Conservation (phyloP, 2,113 vertebrate species). For the Pangasianodon hypophthalmus region DNA sequence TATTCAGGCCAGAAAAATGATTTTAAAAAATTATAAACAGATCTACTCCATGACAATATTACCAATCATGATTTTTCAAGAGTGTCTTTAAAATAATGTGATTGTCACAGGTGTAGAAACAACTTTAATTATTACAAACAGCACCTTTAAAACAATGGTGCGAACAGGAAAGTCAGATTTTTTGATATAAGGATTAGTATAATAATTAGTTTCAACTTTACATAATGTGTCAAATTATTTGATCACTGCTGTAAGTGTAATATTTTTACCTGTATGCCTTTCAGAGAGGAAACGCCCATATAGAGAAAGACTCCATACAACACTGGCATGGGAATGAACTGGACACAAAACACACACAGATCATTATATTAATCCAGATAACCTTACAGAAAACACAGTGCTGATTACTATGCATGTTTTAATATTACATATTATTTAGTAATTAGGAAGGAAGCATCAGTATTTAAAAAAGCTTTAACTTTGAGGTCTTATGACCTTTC, state of each 20-base stretch:
- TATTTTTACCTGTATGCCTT: slow-evolving; percentile 89
- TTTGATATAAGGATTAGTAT: too few species aligned
- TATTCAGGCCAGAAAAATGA: neutral
- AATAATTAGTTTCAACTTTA: neutral
- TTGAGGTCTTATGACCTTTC: neutral
- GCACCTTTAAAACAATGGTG: neutral
- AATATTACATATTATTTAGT: neutral
- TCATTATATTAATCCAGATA: neutral
- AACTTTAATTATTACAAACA: neutral
- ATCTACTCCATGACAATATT: neutral
- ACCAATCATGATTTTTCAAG: neutral
- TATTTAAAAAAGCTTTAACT: neutral
- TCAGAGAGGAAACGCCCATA: slow-evolving; percentile 83
- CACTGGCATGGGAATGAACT: slow-evolving; percentile 29
- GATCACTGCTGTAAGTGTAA: neutral
- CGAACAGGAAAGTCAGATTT: neutral
- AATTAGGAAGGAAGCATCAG: neutral
- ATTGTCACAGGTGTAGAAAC: neutral
- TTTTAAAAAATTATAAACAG: neutral
- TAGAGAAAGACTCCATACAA: slow-evolving; percentile 26
- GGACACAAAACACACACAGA: slow-evolving; percentile 1
- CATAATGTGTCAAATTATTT: neutral
- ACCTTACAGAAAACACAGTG: neutral
- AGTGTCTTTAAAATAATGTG: neutral
- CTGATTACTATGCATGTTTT: neutral